Evolutionary conservation across 2,113 vertebrate species (phyloP), one percentile per base, ranked within the genome.

Genomic region (Microcebus tavaratra): DNA sequence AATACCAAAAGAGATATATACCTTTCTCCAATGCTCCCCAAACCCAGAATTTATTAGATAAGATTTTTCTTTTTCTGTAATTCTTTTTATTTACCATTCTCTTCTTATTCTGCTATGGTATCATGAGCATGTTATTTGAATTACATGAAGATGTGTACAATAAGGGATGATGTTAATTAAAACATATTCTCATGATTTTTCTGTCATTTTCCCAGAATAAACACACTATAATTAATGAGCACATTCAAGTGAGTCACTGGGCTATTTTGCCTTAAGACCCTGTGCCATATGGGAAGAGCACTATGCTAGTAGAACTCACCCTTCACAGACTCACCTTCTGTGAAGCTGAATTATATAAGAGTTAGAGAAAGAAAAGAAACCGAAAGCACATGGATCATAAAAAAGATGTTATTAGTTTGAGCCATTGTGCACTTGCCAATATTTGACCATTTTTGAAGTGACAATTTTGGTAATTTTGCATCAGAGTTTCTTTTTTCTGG

Each of bases 401-500:
- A 48, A 55, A 88, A 92, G 59, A 65, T 20, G 10, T 84, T 48
- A 81, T 42, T 80, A 68, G 45, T 9, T 8, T 75, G 65, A 91
- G 42, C 50, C 29, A 63, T 50, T 59, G 27, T 57, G 39, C 48
- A 67, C 65, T 86, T 96, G 53, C 45, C 48, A 45, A 53, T 89
- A 91, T 3, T 10, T 50, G 83, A 59, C 45, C 45, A 92, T 72
- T 84, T 91, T n/a, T 73, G 6, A 89, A 93, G 82, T 73, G 53
- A 9, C 15, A 59, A 27, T 48, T 89, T 63, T 5, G 1, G 72
- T 92, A 61, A 25, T 50, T 82, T 92, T 82, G 81, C n/a, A 48
- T n/a, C 18, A 8, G 9, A 48, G 36, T 95, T 93, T 82, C 53
- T 89, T 94, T 92, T 65, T 81, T 59, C 70, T 86, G 85, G 57